Conservation (phyloP, 2,113 vertebrate genomes). For the Tragelaphus imberbis region DNA sequence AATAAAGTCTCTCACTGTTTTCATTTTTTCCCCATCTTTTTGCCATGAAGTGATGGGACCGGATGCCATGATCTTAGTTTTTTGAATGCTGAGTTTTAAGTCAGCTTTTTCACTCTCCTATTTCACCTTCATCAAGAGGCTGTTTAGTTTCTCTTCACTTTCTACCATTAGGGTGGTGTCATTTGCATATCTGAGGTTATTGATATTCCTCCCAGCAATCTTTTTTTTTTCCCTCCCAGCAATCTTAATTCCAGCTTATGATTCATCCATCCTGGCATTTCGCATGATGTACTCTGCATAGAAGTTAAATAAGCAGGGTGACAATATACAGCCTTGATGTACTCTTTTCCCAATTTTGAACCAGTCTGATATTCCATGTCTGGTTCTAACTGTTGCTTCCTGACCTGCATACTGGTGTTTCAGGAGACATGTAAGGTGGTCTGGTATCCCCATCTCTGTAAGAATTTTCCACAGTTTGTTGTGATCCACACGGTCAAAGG, state of each 20-base stretch:
- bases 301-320: not conserved
- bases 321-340: not conserved
- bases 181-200: not conserved
- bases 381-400: not conserved
- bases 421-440: not conserved
- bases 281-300: not conserved
- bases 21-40: not conserved
- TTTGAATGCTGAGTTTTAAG: not conserved
- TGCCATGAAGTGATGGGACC: not conserved
- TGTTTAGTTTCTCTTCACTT: not conserved
- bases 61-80: not conserved
- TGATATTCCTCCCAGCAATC: not conserved
- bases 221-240: not conserved
- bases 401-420: not conserved
- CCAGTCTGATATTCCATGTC: not conserved
- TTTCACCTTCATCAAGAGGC: not conserved
- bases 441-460: not conserved
- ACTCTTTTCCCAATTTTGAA: not conserved
- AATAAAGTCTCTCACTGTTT: not conserved
- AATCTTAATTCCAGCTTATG: not conserved
- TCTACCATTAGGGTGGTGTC: not conserved
- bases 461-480: not conserved
- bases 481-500: not conserved
- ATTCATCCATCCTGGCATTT: not conserved
- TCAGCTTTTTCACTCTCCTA: not conserved